Base-by-base conservation (phyloP, 2,888 invertebrate genomes). In the Lasioglossum lativentre region DNA sequence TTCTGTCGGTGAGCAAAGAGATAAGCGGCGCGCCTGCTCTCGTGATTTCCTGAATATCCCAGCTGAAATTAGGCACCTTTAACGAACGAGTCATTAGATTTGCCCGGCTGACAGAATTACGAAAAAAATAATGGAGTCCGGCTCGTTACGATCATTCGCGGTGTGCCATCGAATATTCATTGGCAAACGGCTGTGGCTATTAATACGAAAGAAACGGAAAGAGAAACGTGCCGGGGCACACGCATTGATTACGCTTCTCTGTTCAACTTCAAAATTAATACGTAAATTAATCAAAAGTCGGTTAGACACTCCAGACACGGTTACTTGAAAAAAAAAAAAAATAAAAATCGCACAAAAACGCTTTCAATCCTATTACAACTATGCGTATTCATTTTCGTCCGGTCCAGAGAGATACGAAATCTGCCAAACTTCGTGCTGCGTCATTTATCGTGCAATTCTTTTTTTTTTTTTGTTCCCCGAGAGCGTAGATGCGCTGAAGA, bases 401-500 rank as follows among this genome's bases (percentile, higher is more conserved):
- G 27, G 38, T 59, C 59, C 75, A 30, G 30, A 19, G 66, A 34
- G 66, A 6, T 30, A 34, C 19, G 66, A 40, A 68, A n/a, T 27
- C 34, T 47, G 68, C 52, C 34, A 71, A 73, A 82, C 27, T 47
- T 40, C 19, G 30, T 23, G 16, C 42, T 12, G 42, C 19, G 45
- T 42, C 63, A 66, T 79, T 66, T 40, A 47, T 34, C 45, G n/a
- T 23, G 40, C 34, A 42, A 42, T 75, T 71, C 52, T 30, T 66
- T 40, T 8, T 71, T 66, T 30, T 66, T 40, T 8, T 38, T 71
- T 74, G 34, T 66, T 40, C 27, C 19, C 52, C 34, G 70, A 23
- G 70, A 23, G 73, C 34, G 34, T 72, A 82, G 86, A 86, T 74
- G 86, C 77, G 59, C 70, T 66, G 47, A n/a, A 63, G 86, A 86